Percentiles rank a stretch among this genome's conserved stretches.
These are phyloP conservation scores for Calyptomena viridis DNA, from an alignment of 2,113 vertebrate genomes.

Conservation along the genomic window DNA sequence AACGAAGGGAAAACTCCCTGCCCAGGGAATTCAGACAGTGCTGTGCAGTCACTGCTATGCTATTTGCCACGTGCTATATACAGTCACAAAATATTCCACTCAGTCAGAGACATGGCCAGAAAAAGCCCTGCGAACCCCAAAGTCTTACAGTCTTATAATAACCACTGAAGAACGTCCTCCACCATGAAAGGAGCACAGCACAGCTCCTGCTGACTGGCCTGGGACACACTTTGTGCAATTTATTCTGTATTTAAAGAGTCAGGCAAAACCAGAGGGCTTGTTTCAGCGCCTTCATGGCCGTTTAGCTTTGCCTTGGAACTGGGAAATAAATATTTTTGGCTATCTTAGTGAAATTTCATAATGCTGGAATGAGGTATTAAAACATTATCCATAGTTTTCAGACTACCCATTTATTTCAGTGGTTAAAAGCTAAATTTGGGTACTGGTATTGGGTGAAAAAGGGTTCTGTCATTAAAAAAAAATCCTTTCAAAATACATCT, in stretches of 20 bases:
- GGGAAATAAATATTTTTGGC: background rate
- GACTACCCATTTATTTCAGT: background rate
- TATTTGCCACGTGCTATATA: conserved; percentile 68
- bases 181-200: conserved; percentile 35
- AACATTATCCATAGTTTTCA: background rate
- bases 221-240: background rate
- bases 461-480: background rate
- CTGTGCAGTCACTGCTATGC: conserved; percentile 65
- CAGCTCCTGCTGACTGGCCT: background rate
- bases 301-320: background rate
- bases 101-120: conserved; percentile 57
- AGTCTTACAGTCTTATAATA: conserved; percentile 67
- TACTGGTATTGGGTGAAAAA: background rate
- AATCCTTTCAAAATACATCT: background rate
- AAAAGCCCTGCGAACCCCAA: conserved; percentile 64
- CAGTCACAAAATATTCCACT: conserved; percentile 68
- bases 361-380: background rate
- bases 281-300: background rate
- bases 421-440: background rate
- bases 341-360: background rate
- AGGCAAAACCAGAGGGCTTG: background rate
- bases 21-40: conserved; percentile 66
- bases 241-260: background rate
- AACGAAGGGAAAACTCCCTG: conserved; percentile 46
- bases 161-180: conserved; percentile 7